A percentile compares a stretch with the other conserved stretches of the same genome.
Evolutionary conservation across 1,140 invertebrate genomes (phyloP).

Genomic region (Ceratosolen solmsi): DNA sequence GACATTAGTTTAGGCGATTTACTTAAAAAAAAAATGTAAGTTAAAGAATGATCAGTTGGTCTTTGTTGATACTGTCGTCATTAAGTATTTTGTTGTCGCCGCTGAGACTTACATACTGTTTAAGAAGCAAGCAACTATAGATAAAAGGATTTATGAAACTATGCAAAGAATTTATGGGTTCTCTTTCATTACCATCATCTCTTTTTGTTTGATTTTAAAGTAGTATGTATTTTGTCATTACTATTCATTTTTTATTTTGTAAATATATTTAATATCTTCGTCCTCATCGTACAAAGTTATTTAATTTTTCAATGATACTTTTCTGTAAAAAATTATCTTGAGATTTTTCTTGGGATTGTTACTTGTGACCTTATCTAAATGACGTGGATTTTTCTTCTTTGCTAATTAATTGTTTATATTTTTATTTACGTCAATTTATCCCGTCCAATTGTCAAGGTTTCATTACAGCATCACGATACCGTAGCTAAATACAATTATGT

Average conservation of each 20-base stretch:
- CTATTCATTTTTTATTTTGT: neutral
- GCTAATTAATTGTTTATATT: slow-evolving; percentile 15
- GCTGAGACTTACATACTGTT: slow-evolving; percentile 20
- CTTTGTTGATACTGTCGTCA: slow-evolving; percentile 35
- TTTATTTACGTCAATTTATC: slow-evolving; percentile 21
- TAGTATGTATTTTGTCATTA: slow-evolving; percentile 11
- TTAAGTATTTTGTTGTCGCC: slow-evolving; percentile 39
- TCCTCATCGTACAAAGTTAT: neutral
- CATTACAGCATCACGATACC: neutral
- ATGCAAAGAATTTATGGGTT: slow-evolving; percentile 25
- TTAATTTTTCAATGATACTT: neutral
- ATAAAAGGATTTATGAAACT: slow-evolving; percentile 37
- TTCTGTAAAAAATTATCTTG: neutral
- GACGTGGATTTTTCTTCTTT: neutral
- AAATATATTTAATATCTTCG: neutral
- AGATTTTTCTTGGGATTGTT: neutral
- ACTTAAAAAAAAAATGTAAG: too few relatives aligned
- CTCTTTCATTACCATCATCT: neutral
- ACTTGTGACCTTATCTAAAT: neutral
- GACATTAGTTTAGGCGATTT: too few relatives aligned
- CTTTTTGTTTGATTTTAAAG: slow-evolving; percentile 5
- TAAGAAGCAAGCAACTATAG: neutral
- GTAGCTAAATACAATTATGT: neutral
- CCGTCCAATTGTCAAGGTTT: slow-evolving; percentile 10
- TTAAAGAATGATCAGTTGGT: slow-evolving; percentile 28